Percentiles rank a stretch among this genome's conserved stretches.
phyloP scores from a whole-genome alignment of 2,797 vertebrate genomes.

The Amphiprion clarkii region DNA sequence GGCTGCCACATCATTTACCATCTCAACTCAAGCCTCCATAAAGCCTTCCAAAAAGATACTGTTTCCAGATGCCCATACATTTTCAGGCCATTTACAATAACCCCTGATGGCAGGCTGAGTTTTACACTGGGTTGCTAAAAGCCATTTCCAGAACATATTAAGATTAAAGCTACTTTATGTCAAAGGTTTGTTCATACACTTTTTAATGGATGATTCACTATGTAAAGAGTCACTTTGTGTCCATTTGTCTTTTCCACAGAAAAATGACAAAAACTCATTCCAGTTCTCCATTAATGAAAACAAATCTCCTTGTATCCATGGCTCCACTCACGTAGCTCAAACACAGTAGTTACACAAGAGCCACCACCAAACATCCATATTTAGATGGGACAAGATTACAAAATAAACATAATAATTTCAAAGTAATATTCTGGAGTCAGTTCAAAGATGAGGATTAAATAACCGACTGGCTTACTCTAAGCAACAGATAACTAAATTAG shows the following conservation, averaged over 20 bases:
- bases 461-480: background rate
- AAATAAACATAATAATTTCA: conserved; percentile 1
- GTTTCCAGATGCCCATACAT: background rate
- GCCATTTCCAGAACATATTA: conserved; percentile 1
- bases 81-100: conserved; percentile 11
- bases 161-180: background rate
- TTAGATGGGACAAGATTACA: background rate
- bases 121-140: conserved; percentile 18
- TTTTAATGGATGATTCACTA: conserved; percentile 10
- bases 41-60: too few relatives aligned
- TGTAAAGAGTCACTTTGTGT: background rate
- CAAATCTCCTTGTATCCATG: background rate
- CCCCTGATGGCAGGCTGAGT: conserved; percentile 3
- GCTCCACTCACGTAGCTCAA: conserved; percentile 1
- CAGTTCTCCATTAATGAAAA: background rate
- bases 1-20: too few relatives aligned
- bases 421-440: background rate
- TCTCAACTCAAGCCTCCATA: too few relatives aligned
- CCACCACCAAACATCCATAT: conserved; percentile 11
- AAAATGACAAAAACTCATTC: background rate
- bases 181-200: background rate
- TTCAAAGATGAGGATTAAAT: conserved; percentile 30
- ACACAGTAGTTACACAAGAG: background rate
- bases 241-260: conserved; percentile 8
- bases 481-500: background rate